Evolutionary conservation across 2,113 vertebrate genomes (phyloP).

Genomic region (Spea multiplicata): DNA sequence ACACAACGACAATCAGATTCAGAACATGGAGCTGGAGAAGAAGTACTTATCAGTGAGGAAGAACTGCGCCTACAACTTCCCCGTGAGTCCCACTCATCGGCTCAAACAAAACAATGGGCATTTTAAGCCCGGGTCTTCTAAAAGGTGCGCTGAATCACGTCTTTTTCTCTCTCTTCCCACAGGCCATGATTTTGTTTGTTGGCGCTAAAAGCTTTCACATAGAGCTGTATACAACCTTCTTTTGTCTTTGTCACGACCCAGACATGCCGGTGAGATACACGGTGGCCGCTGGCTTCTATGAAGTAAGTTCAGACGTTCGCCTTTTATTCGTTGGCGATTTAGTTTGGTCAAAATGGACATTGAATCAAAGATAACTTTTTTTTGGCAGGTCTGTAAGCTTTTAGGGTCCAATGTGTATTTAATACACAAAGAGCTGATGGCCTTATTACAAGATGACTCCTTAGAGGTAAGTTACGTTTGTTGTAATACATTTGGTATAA

Average conservation of each 20-base stretch:
- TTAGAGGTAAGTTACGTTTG: slow-evolving; percentile 76
- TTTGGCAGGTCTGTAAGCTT: slow-evolving; percentile 85
- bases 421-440: slow-evolving; percentile 86
- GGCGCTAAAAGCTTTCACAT: slow-evolving; percentile 85
- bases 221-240: slow-evolving; percentile 88
- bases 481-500: too few species aligned
- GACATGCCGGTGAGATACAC: slow-evolving; percentile 85
- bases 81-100: slow-evolving; percentile 66
- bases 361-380: neutral
- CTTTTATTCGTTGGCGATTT: too few species aligned
- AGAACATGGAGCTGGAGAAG: slow-evolving; percentile 78
- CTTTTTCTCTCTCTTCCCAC: neutral
- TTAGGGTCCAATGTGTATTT: slow-evolving; percentile 81
- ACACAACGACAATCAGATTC: slow-evolving; percentile 76
- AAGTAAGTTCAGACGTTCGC: slow-evolving; percentile 70
- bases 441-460: slow-evolving; percentile 86
- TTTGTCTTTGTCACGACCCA: slow-evolving; percentile 88
- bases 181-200: slow-evolving; percentile 91
- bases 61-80: slow-evolving; percentile 94
- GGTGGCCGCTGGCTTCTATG: slow-evolving; percentile 85
- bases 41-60: slow-evolving; percentile 82
- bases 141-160: neutral
- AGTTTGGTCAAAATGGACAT: too few species aligned
- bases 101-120: too few species aligned
- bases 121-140: too few species aligned